Evolutionary conservation across 2,888 invertebrate species (phyloP).

Genomic region (Caenorhabditis imperialis): DNA sequence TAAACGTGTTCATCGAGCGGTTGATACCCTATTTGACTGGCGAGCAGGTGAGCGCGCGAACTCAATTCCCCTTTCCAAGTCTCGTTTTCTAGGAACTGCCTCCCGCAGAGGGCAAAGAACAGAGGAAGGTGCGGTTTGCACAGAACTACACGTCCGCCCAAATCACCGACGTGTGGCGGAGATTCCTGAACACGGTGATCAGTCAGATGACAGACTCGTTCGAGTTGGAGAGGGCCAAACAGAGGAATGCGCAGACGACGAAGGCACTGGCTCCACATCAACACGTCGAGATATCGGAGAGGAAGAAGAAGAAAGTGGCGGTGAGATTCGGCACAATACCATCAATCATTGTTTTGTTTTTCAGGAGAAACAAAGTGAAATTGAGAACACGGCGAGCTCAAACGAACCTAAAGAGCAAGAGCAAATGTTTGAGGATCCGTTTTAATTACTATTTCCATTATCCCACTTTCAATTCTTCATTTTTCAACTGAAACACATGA

Average conservation of each 20-base stretch:
- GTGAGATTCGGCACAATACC: conserved; percentile 41
- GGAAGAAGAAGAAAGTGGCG: conserved; percentile 69
- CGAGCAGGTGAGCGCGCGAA: conserved; percentile 63
- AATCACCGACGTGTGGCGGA: conserved; percentile 73
- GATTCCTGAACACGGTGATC: conserved; percentile 58
- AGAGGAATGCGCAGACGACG: conserved; percentile 70
- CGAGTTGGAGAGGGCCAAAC: conserved; percentile 75
- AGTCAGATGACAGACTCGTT: conserved; percentile 76
- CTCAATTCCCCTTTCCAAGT: neutral
- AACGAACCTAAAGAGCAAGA: conserved; percentile 67
- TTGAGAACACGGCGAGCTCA: conserved; percentile 67
- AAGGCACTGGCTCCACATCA: conserved; percentile 77
- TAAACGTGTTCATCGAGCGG: conserved; percentile 70
- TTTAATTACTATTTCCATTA: conserved; percentile 51
- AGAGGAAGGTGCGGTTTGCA: conserved; percentile 73
- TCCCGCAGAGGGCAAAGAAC: conserved; percentile 56
- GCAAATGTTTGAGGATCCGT: conserved; percentile 77
- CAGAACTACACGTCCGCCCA: conserved; percentile 69
- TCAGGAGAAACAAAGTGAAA: conserved; percentile 75
- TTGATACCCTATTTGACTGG: conserved; percentile 75
- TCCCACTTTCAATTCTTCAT: neutral
- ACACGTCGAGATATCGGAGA: conserved; percentile 71
- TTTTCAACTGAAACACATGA: no score
- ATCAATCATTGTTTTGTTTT: no score
- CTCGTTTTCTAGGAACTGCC: conserved; percentile 59